Evolutionary conservation across 2,113 vertebrate genomes (phyloP), one percentile per base, ranked within the genome.

Genomic region (Electrona antarctica): DNA sequence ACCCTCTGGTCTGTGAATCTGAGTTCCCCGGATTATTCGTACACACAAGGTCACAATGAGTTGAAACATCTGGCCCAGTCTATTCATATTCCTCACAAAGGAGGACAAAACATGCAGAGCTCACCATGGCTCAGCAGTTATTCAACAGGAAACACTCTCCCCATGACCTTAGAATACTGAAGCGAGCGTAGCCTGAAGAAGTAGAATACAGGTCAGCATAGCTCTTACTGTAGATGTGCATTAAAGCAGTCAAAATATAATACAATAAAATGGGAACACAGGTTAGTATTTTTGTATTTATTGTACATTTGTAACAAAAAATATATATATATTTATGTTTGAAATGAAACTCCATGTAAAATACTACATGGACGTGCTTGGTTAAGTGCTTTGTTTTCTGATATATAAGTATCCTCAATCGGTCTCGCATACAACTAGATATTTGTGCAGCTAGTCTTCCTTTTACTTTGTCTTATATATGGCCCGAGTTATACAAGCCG

Each of bases 261-360:
- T 28, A 15, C 52, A 8, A 46, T 9, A 64, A 29, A 56, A 64
- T 41, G 28, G 14, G 56, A 8, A 46, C 12, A 64, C 41, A 56
- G 56, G 71, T 72, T 67, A 77, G 74, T 91, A 92, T 92, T 93
- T 93, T 90, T 91, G 15, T 92, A 93, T 87, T 85, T 79, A 88
- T 85, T 87, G 85, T 87, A 86, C 79, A 87, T 85, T 88, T 90
- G 75, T 86, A 85, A 91, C 45, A 74, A 73, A 11, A 81, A 67
- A 58, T 1, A 45, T 61, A 58, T 1, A 45, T 61, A 14, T 85
- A 84, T 77, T 89, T 88, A 62, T 89, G 76, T 89, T 85, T 81
- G 77, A 62, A 84, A 48, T 54, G 64, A 65, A 69, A 74, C 28
- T 12, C 66, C 47, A 52, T 77, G 71, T 72, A 62, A 67, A 62